Base-by-base conservation (phyloP, 2,113 vertebrate species). In the Seriola aureovittata region DNA sequence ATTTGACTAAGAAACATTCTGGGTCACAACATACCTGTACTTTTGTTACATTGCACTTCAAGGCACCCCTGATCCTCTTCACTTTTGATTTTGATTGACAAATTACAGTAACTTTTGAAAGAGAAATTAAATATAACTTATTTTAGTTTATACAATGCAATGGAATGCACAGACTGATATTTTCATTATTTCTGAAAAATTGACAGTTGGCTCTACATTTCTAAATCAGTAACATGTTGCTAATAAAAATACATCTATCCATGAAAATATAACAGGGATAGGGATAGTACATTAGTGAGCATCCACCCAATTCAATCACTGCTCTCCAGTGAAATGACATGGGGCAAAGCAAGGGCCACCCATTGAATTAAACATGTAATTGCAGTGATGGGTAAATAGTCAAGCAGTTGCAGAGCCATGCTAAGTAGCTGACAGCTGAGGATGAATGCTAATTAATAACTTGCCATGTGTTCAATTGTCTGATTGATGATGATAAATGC, bases 361-460 rank as follows among this genome's bases (percentile, higher is more conserved):
- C 77, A 67, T 57, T 89, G 77, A 89, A 93, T 90, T 87, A 93
- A 86, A 88, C 81, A 85, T 90, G 69, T 84, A 85, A 82, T 89
- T 90, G 74, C 71, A 66, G 29, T 72, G 58, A 78, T 81, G 64
- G 64, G 70, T 91, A 87, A 92, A 89, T 80, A 88, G 71, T 85
- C 65, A 70, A 71, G 79, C 73, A 62, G 55, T 81, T 87, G 63
- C 60, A 74, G 71, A 57, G 64, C 62, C 80, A 82, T 81, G 78
- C 64, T 88, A 85, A 85, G 55, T 76, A 77, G 81, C 46, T 76
- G 70, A 76, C 73, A 86, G 73, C 38, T 59, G 55, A 82, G 29
- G 75, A 65, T 78, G 82, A 89, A 88, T 82, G 60, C 57, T 70
- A 85, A 90, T 82, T 81, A 81, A 78, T 50, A 80, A 71, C 40